Evolutionary conservation across 2,888 invertebrate genomes (phyloP).

Genomic region (Acanthacorydalis orientalis): DNA sequence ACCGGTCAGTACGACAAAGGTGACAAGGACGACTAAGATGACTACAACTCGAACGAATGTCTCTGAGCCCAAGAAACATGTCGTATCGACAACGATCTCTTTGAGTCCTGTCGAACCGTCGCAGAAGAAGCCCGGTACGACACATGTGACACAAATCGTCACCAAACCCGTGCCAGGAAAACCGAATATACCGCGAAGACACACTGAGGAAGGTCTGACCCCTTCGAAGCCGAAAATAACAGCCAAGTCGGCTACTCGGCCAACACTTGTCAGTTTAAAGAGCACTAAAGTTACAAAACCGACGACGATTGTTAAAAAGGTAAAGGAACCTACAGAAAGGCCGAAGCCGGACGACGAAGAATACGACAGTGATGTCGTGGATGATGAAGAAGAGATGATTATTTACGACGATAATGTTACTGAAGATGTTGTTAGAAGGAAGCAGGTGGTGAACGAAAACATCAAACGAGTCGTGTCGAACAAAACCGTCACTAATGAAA

Average conservation of each 20-base stretch:
- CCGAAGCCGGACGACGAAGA: no score
- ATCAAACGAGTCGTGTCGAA: background rate
- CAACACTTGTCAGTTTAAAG: slow-evolving; percentile 7
- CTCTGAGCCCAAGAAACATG: slow-evolving; percentile 8
- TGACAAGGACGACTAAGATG: slow-evolving; percentile 2
- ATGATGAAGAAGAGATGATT: no score
- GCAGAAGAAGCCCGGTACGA: slow-evolving; percentile 7
- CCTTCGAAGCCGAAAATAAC: slow-evolving; percentile 4
- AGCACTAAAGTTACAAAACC: slow-evolving; percentile 10
- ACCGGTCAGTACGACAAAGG: no score
- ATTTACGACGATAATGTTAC: no score
- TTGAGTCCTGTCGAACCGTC: slow-evolving; percentile 13
- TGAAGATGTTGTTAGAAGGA: slow-evolving; percentile 4
- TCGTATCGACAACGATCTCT: slow-evolving; percentile 17
- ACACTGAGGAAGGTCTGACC: slow-evolving; percentile 2
- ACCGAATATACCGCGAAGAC: background rate
- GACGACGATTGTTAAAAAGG: slow-evolving; percentile 1
- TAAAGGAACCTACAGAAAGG: no score
- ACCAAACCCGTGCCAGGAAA: slow-evolving; percentile 1
- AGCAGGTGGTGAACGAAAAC: slow-evolving; percentile 15
- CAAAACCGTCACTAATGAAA: slow-evolving; percentile 3
- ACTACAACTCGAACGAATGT: background rate
- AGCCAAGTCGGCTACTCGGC: slow-evolving; percentile 5
- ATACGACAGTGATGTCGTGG: no score
- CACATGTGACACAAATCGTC: background rate